Evolutionary conservation across 2,888 invertebrate genomes (phyloP).

Genomic region (Conistra vaccinii): DNA sequence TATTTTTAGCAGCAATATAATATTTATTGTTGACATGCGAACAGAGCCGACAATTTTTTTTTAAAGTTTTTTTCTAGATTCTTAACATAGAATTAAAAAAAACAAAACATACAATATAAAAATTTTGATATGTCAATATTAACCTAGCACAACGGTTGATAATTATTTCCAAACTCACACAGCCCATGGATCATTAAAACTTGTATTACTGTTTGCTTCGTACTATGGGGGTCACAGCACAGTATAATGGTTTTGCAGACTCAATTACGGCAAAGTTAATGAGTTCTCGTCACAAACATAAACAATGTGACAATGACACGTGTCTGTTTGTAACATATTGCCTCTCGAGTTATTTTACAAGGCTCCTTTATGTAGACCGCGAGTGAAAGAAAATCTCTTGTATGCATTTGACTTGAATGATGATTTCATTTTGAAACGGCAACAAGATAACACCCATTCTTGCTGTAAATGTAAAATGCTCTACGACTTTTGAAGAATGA

Average conservation of each 20-base stretch:
- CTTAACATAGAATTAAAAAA: no score
- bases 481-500: neutral
- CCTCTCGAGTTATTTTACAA: conserved; percentile 25
- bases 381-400: conserved; percentile 18
- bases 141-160: neutral
- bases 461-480: neutral
- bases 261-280: conserved; percentile 66
- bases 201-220: conserved; percentile 28
- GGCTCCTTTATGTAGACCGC: conserved; percentile 18
- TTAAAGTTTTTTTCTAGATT: no score
- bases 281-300: conserved; percentile 65
- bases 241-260: conserved; percentile 47
- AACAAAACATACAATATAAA: neutral
- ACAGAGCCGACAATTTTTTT: neutral
- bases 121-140: neutral
- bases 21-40: neutral
- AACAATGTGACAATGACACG: conserved; percentile 59
- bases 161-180: no score
- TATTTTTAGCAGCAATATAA: neutral
- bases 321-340: conserved; percentile 41
- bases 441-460: neutral
- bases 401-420: conserved; percentile 2
- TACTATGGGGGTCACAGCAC: conserved; percentile 40
- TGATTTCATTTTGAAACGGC: neutral
- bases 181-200: neutral